These are phyloP conservation scores for Diachasma alloeum DNA, from an alignment of 1,140 invertebrate species.

Conservation along the genomic window DNA sequence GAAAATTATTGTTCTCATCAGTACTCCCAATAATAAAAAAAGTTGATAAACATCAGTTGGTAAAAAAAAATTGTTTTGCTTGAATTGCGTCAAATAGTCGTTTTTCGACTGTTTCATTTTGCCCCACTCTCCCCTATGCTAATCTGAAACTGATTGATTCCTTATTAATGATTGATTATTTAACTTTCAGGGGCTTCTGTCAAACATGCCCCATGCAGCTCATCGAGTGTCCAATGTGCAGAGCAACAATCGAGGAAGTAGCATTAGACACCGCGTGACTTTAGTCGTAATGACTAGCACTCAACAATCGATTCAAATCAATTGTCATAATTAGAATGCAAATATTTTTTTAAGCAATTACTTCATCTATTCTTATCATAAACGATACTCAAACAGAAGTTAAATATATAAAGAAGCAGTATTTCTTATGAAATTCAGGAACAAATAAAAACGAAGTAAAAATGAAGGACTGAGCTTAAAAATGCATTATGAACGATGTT, in stretches of 20 bases:
- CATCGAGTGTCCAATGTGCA: slow-evolving; percentile 88
- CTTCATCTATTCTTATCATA: background rate
- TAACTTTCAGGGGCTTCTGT: slow-evolving; percentile 82
- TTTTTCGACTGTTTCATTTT: no score
- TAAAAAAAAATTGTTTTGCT: no score
- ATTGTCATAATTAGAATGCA: slow-evolving; percentile 17
- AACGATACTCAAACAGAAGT: background rate
- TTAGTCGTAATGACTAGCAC: slow-evolving; percentile 34
- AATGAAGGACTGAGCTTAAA: background rate
- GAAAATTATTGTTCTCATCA: no score
- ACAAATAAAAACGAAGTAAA: background rate
- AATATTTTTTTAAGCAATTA: slow-evolving; percentile 30
- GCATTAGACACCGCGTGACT: slow-evolving; percentile 59
- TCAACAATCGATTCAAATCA: slow-evolving; percentile 31
- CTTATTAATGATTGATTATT: slow-evolving; percentile 24
- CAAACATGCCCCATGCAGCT: slow-evolving; percentile 79
- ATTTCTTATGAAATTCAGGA: background rate
- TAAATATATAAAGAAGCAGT: background rate
- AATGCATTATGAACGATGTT: background rate
- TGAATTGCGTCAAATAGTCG: no score
- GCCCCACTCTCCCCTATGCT: no score
- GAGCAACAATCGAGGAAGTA: slow-evolving; percentile 67
- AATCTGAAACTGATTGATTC: no score
- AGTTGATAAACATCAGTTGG: no score
- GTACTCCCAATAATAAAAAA: no score